Evolutionary conservation across 64 coral and sea anemone genomes (phyloP), one percentile per base, ranked within the genome.

Genomic region (Acropora yongei): DNA sequence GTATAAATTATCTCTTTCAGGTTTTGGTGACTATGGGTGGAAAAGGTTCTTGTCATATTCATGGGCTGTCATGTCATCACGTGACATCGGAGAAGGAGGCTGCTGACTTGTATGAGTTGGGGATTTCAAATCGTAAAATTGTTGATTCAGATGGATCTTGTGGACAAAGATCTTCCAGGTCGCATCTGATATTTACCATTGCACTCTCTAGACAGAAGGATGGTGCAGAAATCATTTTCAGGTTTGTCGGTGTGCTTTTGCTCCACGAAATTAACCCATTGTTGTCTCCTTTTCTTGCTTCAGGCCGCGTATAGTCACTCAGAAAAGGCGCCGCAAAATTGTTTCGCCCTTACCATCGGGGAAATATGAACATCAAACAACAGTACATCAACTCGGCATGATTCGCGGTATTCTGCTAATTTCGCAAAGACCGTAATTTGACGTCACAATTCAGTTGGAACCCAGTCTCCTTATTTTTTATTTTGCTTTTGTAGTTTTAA

Each of bases 101-200:
- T 39, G 57, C 44, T 42, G 41, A 42, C 14, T 43, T 93, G 9
- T 86, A 93, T 74, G 75, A 71, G 0, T 53, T 78, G 16, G 91
- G 91, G 0, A 11, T 84, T 4, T 46, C 48, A 41, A 88, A 80
- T 72, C 57, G 8, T 7, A 65, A 51, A 14, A 40, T 48, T 41
- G 91, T 44, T 57, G 42, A 5, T 55, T 7, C 51, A 55, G 51
- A 76, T 19, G 79, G 83, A 12, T 10, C 63, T 12, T 49, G 3
- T 73, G 72, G 74, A 41, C 73, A 80, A 78, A 78, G 83, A 61
- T 93, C 91, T 2, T 93, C 91, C n/a, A 78, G 91, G 45, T 93
- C 91, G 14, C 91, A 93, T 58, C 46, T 74, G 1, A 40, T 93
- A 7, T 93, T 93, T 19, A 93, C 74, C 6, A 49, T 93, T 80